phyloP scores from a whole-genome alignment of 2,888 invertebrate species.

The Drosophila melanosoma region DNA sequence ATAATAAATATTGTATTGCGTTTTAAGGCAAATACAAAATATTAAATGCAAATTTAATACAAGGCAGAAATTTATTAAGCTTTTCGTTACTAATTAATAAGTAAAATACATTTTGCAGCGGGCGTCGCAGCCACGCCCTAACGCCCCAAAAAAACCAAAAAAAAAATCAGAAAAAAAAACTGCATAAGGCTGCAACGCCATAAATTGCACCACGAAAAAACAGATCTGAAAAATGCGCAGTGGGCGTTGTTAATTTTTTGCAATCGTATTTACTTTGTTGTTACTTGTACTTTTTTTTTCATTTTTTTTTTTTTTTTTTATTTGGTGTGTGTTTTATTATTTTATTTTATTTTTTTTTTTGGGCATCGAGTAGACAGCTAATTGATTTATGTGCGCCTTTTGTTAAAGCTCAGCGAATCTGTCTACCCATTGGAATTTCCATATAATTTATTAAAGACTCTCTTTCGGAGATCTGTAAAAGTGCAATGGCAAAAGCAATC shows the following conservation, averaged over 20 bases:
- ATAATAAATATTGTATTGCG: conserved; percentile 50
- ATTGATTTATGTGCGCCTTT: conserved; percentile 79
- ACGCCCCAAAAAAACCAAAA: conserved; percentile 24
- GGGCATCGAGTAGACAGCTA: conserved; percentile 61
- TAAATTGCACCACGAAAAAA: conserved; percentile 61
- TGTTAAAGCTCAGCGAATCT: conserved; percentile 74
- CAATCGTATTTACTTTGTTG: conserved; percentile 74
- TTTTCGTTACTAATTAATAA: conserved; percentile 74
- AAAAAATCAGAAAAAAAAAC: conserved; percentile 11
- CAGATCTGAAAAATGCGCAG: conserved; percentile 59
- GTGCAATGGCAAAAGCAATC: conserved; percentile 32
- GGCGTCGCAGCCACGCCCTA: conserved; percentile 62
- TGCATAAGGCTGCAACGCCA: conserved; percentile 61
- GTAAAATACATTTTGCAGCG: conserved; percentile 61
- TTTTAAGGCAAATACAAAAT: neutral
- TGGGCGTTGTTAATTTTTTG: conserved; percentile 75
- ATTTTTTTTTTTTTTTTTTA: conserved; percentile 27
- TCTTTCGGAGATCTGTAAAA: conserved; percentile 30
- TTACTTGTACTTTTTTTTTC: conserved; percentile 27
- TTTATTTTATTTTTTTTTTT: conserved; percentile 15
- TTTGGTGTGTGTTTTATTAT: conserved; percentile 15
- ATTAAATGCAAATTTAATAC: conserved; percentile 69
- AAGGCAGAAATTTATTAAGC: conserved; percentile 64
- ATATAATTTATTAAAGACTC: conserved; percentile 57
- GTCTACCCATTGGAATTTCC: conserved; percentile 68